Evolutionary conservation across 2,888 invertebrate genomes (phyloP).

Genomic region (Smittia aterrima): DNA sequence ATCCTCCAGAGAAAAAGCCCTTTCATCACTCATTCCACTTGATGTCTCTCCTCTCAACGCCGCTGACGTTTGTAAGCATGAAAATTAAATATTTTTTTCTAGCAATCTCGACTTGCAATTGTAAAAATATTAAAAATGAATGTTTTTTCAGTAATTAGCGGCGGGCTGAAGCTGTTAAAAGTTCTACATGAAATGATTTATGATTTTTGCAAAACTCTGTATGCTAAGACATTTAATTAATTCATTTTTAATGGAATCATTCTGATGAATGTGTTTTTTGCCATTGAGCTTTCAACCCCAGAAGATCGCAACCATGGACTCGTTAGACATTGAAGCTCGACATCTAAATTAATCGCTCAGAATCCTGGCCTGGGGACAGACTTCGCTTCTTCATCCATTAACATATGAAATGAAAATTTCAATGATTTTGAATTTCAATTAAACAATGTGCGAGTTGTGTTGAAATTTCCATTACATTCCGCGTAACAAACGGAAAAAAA

Average conservation of each 20-base stretch:
- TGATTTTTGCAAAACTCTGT: slow-evolving; percentile 18
- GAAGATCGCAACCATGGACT: slow-evolving; percentile 9
- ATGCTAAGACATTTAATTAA: slow-evolving; percentile 33
- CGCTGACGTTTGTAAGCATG: slow-evolving; percentile 6
- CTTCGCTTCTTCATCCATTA: slow-evolving; percentile 25
- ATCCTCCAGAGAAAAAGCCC: too few species aligned
- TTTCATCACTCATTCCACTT: too few species aligned
- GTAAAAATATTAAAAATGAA: neutral
- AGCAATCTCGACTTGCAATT: neutral
- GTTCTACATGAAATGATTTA: slow-evolving; percentile 12
- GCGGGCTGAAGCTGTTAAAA: neutral
- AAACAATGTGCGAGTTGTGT: slow-evolving; percentile 22
- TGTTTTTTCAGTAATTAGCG: slow-evolving; percentile 6
- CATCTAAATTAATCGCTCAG: neutral
- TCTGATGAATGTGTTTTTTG: slow-evolving; percentile 14
- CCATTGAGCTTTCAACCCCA: slow-evolving; percentile 26
- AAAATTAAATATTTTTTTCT: neutral
- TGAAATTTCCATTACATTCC: slow-evolving; percentile 27
- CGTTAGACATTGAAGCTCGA: neutral
- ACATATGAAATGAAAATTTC: slow-evolving; percentile 25
- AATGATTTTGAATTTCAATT: slow-evolving; percentile 39
- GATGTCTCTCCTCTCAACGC: neutral
- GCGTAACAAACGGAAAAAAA: slow-evolving; percentile 24
- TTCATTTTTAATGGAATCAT: slow-evolving; percentile 25
- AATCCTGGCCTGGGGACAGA: slow-evolving; percentile 22